Evolutionary conservation across 2,113 vertebrate genomes (phyloP).

Genomic region (Oryzias woworae): DNA sequence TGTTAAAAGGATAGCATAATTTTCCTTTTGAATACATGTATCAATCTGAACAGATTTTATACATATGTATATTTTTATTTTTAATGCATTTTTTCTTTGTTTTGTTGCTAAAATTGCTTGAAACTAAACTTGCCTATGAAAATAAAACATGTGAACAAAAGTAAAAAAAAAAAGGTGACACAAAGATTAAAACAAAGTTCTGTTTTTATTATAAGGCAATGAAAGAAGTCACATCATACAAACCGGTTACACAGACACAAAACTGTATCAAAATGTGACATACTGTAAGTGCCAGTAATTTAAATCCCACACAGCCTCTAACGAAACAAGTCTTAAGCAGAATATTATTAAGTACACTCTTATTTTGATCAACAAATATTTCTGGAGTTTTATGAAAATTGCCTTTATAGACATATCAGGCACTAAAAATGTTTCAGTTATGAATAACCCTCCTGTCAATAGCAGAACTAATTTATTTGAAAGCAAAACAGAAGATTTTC

Average conservation of each 20-base stretch:
- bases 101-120: no score
- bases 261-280: constrained; percentile 51
- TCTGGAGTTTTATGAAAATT: constrained; percentile 9
- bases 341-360: constrained; percentile 66
- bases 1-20: no score
- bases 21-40: no score
- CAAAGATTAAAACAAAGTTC: neutral
- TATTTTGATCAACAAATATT: constrained; percentile 37
- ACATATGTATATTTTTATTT: no score
- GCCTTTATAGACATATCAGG: constrained; percentile 36
- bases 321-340: constrained; percentile 33
- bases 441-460: constrained; percentile 1
- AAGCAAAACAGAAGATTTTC: neutral
- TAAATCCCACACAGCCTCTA: neutral
- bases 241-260: constrained; percentile 53
- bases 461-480: constrained; percentile 12
- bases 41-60: no score
- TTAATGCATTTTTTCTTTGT: no score
- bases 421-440: constrained; percentile 28
- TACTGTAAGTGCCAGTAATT: constrained; percentile 20
- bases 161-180: neutral
- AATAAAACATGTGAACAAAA: neutral
- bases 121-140: no score
- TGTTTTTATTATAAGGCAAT: constrained; percentile 60
- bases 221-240: constrained; percentile 55